These are phyloP conservation scores for Acestrorhynchus altus DNA, from an alignment of 2,797 vertebrate species.

Conservation along the genomic window DNA sequence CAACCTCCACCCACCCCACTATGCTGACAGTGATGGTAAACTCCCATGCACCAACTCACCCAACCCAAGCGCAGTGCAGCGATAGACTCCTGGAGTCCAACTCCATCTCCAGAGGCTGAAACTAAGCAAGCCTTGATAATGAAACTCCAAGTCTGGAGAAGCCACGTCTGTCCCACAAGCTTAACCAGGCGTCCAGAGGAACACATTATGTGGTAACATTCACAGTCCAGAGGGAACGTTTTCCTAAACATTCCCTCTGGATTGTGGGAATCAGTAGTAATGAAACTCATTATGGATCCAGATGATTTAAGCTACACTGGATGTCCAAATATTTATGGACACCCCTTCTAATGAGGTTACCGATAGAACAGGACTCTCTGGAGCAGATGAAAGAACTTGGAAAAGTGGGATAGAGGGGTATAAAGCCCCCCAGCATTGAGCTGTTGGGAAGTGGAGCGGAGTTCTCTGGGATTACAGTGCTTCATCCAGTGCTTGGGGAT, in stretches of 20 bases:
- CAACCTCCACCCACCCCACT: neutral
- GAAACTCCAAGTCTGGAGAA: conserved; percentile 30
- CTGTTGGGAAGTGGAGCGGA: too few species aligned
- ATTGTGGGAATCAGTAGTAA: conserved; percentile 14
- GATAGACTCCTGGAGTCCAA: conserved; percentile 45
- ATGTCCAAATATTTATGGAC: too few species aligned
- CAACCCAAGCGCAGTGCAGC: neutral
- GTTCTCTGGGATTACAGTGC: too few species aligned
- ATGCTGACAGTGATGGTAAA: conserved; percentile 42
- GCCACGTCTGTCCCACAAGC: conserved; percentile 40
- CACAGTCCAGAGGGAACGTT: conserved; percentile 2
- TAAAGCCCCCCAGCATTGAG: too few species aligned
- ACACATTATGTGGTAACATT: conserved; percentile 57
- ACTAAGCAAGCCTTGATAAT: conserved; percentile 22
- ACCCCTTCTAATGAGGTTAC: too few species aligned
- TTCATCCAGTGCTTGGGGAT: too few species aligned
- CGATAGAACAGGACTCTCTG: too few species aligned
- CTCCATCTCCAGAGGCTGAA: conserved; percentile 42
- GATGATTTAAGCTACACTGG: conserved; percentile 11
- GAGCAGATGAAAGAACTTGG: too few species aligned
- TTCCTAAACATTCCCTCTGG: conserved; percentile 25
- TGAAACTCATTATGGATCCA: conserved; percentile 19
- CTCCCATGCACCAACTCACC: conserved; percentile 3
- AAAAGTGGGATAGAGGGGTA: too few species aligned
- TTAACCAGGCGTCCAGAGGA: conserved; percentile 54